Evolutionary conservation across 2,113 vertebrate genomes (phyloP).

Genomic region (Pseudonaja textilis): DNA sequence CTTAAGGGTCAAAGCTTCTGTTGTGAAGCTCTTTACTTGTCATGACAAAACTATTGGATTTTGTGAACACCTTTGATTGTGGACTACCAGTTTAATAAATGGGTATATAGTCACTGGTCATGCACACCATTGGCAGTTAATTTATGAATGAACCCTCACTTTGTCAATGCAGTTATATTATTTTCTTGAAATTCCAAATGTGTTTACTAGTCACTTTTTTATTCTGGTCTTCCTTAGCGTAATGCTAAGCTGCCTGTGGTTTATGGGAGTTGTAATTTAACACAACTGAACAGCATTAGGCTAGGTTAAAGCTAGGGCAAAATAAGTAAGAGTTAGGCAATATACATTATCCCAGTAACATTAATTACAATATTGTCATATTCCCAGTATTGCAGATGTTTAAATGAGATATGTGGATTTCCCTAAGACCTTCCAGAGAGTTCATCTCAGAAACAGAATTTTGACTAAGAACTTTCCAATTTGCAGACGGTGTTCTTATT

Average conservation of each 20-base stretch:
- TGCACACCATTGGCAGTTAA: neutral
- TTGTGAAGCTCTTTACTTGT: neutral
- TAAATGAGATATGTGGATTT: neutral
- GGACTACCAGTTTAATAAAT: neutral
- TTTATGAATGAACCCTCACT: neutral
- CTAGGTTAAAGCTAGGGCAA: neutral
- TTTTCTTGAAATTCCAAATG: neutral
- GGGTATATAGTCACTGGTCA: neutral
- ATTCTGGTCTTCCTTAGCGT: neutral
- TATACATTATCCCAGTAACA: neutral
- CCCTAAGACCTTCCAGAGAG: neutral
- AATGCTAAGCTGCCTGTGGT: neutral
- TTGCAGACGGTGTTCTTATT: neutral
- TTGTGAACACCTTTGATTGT: neutral
- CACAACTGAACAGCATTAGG: neutral
- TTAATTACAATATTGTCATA: neutral
- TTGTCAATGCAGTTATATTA: neutral
- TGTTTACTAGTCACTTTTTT: neutral
- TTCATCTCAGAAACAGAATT: neutral
- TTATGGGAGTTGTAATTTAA: neutral
- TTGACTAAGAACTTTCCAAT: neutral
- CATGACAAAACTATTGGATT: neutral
- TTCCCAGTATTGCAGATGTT: neutral
- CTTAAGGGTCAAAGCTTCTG: neutral
- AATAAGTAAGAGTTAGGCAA: neutral